Conservation (phyloP, 2,113 vertebrate species). For the Callopanchax toddi region DNA sequence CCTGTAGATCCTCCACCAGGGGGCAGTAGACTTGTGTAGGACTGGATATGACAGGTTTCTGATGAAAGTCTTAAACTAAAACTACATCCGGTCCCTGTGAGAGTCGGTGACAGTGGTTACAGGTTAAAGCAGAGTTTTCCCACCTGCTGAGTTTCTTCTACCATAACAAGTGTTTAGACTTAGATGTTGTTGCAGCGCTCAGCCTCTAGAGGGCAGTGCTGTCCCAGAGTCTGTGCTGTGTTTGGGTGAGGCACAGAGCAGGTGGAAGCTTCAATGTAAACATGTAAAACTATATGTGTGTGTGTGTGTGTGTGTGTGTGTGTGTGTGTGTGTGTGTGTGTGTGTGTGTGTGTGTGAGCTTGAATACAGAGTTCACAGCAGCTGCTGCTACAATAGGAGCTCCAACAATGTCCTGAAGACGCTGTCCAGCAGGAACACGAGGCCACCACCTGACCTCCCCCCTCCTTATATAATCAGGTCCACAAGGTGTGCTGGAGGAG, state of each 20-base stretch:
- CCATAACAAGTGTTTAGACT: not conserved
- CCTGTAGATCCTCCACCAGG: not conserved
- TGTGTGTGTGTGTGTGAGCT: conserved; percentile 9
- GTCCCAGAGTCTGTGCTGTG: not conserved
- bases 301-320: conserved; percentile 16
- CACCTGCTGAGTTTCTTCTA: not conserved
- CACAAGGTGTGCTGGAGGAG: conserved; percentile 10
- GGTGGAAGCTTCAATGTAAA: not conserved
- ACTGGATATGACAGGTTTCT: too few relatives aligned
- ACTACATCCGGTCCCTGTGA: not conserved
- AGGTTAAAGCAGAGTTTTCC: too few relatives aligned
- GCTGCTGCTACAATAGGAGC: conserved; percentile 17
- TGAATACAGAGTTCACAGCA: conserved; percentile 32
- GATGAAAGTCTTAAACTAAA: too few relatives aligned
- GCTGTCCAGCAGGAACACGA: conserved; percentile 8
- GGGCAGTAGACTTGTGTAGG: not conserved
- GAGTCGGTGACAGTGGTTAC: too few relatives aligned
- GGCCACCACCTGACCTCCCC: not conserved
- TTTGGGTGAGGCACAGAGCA: conserved; percentile 15
- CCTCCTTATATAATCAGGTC: conserved; percentile 9
- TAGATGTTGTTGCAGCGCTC: not conserved
- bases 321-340: conserved; percentile 34
- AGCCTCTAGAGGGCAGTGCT: conserved; percentile 19
- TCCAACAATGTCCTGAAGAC: not conserved
- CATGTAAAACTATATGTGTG: conserved; percentile 23